Base-by-base conservation (phyloP, 2,113 vertebrate species). In the Pedetes capensis region DNA sequence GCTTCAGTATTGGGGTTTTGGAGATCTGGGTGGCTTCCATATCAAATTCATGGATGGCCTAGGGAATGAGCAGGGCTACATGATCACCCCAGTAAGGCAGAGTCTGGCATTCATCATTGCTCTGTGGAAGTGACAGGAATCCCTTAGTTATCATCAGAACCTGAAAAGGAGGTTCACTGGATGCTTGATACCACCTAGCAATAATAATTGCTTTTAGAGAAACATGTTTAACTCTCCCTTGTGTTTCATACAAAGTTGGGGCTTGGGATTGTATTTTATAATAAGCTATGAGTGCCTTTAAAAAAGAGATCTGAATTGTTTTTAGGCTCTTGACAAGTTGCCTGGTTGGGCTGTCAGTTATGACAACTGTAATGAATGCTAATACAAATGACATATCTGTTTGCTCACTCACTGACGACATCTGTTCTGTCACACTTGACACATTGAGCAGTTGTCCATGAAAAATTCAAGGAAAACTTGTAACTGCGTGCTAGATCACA, bases 311-410 rank as follows among this genome's bases (percentile, higher is more conserved):
- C 29, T n/a, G 61, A 88, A 44, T 44, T 87, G 94, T 71, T 79
- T 55, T 61, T 59, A 88, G 42, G 63, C 55, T 87, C 29, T 29
- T 96, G 18, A 68, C 12, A 88, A 88, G n/a, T 37, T 63, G 7
- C 39, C 13, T 57, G 51, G 13, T 42, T 85, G 1, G 61, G 71
- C 93, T 93, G 34, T 96, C 86, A 96, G 49, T 96, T 82, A 85
- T 78, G 72, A 83, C 89, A 93, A 68, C 51, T 76, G 37, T 34
- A 89, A 87, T 83, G 94, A 92, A 69, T 29, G 55, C 16, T 74
- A 87, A 97, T 22, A 78, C 13, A 74, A 95, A 96, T 44, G 75
- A 96, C 97, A 82, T 22, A 80, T 83, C 87, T 96, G 27, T 94
- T 89, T 0, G 0, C 59, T 85, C 49, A 34, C 0, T 29, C 27